A percentile compares a stretch with the other conserved stretches of the same genome.
Conservation (phyloP, 1,140 invertebrate genomes). For the Dreissena rostriformis region DNA sequence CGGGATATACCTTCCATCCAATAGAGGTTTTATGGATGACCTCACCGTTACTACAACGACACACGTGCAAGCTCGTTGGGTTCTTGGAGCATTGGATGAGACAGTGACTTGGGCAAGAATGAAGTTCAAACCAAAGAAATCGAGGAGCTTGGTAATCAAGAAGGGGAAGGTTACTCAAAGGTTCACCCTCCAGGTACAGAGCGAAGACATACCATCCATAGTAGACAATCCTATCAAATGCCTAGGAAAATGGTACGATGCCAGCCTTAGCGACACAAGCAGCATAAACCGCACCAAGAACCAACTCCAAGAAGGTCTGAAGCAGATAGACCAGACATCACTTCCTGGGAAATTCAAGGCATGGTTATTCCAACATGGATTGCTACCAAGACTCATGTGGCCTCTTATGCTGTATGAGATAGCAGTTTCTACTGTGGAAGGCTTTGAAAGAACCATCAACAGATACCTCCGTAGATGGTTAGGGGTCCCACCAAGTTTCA, state of each 20-base stretch:
- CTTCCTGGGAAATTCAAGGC: slow-evolving; percentile 50
- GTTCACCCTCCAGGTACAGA: background rate
- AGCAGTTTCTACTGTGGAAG: slow-evolving; percentile 34
- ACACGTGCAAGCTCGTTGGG: slow-evolving; percentile 47
- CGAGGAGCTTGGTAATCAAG: background rate
- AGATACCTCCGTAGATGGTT: slow-evolving; percentile 22
- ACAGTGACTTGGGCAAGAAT: background rate
- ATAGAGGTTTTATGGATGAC: slow-evolving; percentile 55
- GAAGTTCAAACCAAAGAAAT: slow-evolving; percentile 4
- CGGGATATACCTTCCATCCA: slow-evolving; percentile 18
- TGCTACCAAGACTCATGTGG: slow-evolving; percentile 21
- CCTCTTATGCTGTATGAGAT: slow-evolving; percentile 41
- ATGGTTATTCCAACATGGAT: slow-evolving; percentile 47
- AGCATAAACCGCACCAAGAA: slow-evolving; percentile 5
- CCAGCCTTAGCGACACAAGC: background rate
- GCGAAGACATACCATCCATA: slow-evolving; percentile 37
- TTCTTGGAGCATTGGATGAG: slow-evolving; percentile 37
- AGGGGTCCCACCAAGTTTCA: slow-evolving; percentile 30
- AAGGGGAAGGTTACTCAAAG: background rate
- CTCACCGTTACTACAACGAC: slow-evolving; percentile 41
- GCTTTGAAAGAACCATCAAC: slow-evolving; percentile 44
- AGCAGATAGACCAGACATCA: slow-evolving; percentile 23
- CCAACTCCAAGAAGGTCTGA: slow-evolving; percentile 16
- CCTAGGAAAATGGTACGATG: slow-evolving; percentile 11
- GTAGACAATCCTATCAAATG: slow-evolving; percentile 17